phyloP scores from a whole-genome alignment of 2,888 invertebrate genomes.

The Pandemis corylana region DNA sequence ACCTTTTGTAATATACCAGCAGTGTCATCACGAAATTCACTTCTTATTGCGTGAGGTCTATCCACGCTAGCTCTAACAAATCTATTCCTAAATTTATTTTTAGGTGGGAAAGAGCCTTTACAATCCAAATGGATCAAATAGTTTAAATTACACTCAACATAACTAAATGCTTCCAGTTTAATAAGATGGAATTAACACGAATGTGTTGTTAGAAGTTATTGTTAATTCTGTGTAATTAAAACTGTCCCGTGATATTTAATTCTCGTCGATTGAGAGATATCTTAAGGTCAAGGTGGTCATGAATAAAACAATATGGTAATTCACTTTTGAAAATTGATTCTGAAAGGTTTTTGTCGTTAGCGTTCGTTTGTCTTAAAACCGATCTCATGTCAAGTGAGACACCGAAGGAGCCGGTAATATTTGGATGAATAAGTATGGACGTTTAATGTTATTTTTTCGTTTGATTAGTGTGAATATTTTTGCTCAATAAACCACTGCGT shows the following conservation, averaged over 20 bases:
- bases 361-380: slow-evolving; percentile 5
- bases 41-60: background rate
- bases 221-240: background rate
- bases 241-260: background rate
- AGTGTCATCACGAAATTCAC: slow-evolving; percentile 9
- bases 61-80: background rate
- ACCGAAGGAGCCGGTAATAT: background rate
- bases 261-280: slow-evolving; percentile 12
- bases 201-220: background rate
- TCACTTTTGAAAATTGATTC: background rate
- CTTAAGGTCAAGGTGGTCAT: slow-evolving; percentile 17
- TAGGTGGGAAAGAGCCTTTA: background rate
- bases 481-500: slow-evolving; percentile 68
- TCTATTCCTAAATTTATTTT: background rate
- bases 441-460: slow-evolving; percentile 4
- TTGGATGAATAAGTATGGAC: background rate
- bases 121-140: background rate
- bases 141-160: background rate
- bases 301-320: slow-evolving; percentile 21
- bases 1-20: slow-evolving; percentile 13
- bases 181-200: background rate
- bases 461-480: slow-evolving; percentile 61
- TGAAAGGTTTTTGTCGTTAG: slow-evolving; percentile 7
- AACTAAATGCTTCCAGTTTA: background rate
- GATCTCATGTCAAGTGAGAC: slow-evolving; percentile 1